Evolutionary conservation across 2,888 invertebrate species (phyloP).

Genomic region (Acronicta alni): DNA sequence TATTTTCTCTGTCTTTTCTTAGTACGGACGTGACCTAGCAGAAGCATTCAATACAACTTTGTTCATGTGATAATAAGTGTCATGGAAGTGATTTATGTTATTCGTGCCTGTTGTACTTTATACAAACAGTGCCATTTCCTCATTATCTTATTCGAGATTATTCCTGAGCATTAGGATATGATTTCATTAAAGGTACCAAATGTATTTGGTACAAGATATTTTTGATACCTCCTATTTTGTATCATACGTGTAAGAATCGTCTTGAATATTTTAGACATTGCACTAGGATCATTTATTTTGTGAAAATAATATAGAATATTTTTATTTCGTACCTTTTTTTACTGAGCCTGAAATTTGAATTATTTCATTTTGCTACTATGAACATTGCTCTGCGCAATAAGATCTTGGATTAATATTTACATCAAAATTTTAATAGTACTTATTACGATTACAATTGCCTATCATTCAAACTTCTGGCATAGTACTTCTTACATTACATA

Average conservation of each 20-base stretch:
- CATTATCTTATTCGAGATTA: conserved; percentile 66
- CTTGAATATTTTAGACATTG: too few relatives aligned
- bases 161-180: conserved; percentile 36
- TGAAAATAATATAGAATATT: too few relatives aligned
- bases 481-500: too few relatives aligned
- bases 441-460: too few relatives aligned
- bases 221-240: too few relatives aligned
- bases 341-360: not conserved
- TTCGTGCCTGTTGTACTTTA: conserved; percentile 45
- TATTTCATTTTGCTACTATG: not conserved
- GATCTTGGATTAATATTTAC: too few relatives aligned
- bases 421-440: too few relatives aligned
- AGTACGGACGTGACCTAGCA: conserved; percentile 51
- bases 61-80: conserved; percentile 37
- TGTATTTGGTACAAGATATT: too few relatives aligned
- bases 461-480: too few relatives aligned
- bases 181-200: too few relatives aligned
- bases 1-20: conserved; percentile 50
- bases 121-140: conserved; percentile 42
- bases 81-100: conserved; percentile 25
- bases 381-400: conserved; percentile 1
- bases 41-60: conserved; percentile 42
- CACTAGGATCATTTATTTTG: too few relatives aligned
- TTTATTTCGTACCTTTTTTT: not conserved
- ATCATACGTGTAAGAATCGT: too few relatives aligned